These are phyloP conservation scores for Nibea coibor DNA, from an alignment of 2,113 vertebrate species.

Conservation along the genomic window DNA sequence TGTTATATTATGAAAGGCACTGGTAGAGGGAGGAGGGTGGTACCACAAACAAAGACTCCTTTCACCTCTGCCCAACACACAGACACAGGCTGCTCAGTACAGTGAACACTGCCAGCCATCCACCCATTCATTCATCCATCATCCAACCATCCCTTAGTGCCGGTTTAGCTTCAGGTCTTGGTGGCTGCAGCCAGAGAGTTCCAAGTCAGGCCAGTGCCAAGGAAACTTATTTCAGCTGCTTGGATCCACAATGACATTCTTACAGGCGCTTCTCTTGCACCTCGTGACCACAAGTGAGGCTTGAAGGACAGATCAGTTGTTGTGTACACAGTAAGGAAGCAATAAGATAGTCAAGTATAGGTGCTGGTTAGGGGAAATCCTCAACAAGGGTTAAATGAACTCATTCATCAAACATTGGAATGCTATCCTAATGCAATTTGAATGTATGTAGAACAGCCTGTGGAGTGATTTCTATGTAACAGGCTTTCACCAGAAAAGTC, in stretches of 20 bases:
- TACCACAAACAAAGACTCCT: constrained; percentile 68
- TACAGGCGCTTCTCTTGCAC: background rate
- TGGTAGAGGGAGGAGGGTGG: constrained; percentile 60
- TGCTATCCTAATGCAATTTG: too few species aligned
- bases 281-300: background rate
- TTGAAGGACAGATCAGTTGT: background rate
- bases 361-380: background rate
- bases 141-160: background rate
- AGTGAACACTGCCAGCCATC: constrained; percentile 16
- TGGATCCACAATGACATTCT: background rate
- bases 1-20: constrained; percentile 47
- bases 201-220: background rate
- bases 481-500: too few species aligned
- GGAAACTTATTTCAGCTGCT: background rate
- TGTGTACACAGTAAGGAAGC: background rate
- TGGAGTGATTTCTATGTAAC: too few species aligned
- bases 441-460: too few species aligned
- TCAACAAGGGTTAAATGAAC: too few species aligned
- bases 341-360: background rate
- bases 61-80: constrained; percentile 49
- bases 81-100: constrained; percentile 30
- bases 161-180: constrained; percentile 22
- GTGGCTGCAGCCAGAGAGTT: background rate
- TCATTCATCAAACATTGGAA: too few species aligned
- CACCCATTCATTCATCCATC: background rate